Percentiles rank a stretch among this genome's conserved stretches.
phyloP scores from a whole-genome alignment of 2,113 vertebrate species.

The Nannospalax galili region DNA sequence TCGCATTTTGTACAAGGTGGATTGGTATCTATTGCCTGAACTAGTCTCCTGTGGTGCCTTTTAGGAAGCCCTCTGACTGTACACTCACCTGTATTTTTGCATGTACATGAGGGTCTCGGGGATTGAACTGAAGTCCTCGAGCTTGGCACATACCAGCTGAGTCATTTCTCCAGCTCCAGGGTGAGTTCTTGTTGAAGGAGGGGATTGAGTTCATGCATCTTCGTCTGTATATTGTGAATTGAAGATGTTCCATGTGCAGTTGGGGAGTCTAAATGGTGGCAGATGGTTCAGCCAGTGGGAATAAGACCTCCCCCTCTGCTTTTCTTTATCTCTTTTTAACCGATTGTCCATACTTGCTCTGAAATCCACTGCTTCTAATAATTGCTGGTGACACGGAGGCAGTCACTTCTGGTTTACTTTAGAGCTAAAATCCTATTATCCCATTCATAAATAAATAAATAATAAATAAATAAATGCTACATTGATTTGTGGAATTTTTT shows the following conservation, averaged over 20 bases:
- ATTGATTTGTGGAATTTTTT: background rate
- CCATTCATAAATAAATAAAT: background rate
- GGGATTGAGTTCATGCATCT: background rate
- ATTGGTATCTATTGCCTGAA: too few species aligned
- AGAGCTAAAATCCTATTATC: background rate
- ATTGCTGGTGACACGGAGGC: background rate
- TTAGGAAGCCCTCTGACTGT: too few species aligned
- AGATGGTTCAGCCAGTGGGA: too few species aligned
- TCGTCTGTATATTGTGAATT: background rate
- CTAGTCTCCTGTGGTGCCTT: too few species aligned
- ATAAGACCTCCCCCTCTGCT: background rate
- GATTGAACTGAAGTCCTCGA: too few species aligned
- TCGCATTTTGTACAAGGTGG: too few species aligned
- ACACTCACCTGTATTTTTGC: too few species aligned
- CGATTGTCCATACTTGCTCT: background rate
- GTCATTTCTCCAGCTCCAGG: background rate
- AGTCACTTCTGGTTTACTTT: background rate
- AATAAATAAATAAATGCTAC: background rate
- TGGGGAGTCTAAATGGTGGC: too few species aligned
- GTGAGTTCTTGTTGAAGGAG: background rate
- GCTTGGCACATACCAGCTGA: background rate
- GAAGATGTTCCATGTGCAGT: too few species aligned
- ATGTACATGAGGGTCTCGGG: too few species aligned
- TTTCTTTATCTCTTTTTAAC: background rate
- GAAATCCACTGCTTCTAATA: too few species aligned